Evolutionary conservation across 2,113 vertebrate genomes (phyloP).

Genomic region (Gasterosteus aculeatus): DNA sequence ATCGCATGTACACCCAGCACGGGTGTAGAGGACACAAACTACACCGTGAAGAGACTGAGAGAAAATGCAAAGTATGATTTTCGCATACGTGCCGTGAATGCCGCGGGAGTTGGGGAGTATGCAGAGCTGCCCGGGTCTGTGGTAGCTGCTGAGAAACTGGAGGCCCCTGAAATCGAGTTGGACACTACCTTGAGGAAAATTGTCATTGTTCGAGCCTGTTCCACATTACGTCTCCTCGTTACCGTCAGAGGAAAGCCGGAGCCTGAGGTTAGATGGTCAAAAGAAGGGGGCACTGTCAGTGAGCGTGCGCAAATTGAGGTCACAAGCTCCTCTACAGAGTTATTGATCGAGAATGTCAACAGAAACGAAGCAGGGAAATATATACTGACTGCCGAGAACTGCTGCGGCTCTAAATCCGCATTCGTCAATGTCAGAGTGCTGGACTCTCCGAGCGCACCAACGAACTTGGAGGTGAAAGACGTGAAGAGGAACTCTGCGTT

Average conservation of each 20-base stretch:
- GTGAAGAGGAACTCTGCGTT: slow-evolving; percentile 90
- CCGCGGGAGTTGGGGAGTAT: slow-evolving; percentile 91
- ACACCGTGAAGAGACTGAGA: slow-evolving; percentile 90
- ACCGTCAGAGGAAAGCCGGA: slow-evolving; percentile 94
- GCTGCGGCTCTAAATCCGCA: slow-evolving; percentile 91
- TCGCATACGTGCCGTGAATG: slow-evolving; percentile 91
- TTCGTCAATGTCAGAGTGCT: slow-evolving; percentile 96
- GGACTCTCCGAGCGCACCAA: slow-evolving; percentile 93
- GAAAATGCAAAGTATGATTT: slow-evolving; percentile 94
- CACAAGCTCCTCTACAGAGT: slow-evolving; percentile 90
- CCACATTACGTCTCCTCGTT: slow-evolving; percentile 90
- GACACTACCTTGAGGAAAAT: slow-evolving; percentile 93
- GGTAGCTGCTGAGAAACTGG: slow-evolving; percentile 87
- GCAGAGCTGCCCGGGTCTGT: slow-evolving; percentile 86
- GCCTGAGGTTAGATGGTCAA: slow-evolving; percentile 97
- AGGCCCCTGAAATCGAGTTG: slow-evolving; percentile 95
- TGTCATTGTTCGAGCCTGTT: slow-evolving; percentile 89
- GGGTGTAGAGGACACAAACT: slow-evolving; percentile 88
- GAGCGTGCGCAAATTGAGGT: slow-evolving; percentile 92
- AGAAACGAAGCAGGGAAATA: slow-evolving; percentile 96
- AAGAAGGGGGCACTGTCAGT: slow-evolving; percentile 87
- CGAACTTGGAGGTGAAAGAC: slow-evolving; percentile 89
- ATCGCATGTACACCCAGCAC: slow-evolving; percentile 87
- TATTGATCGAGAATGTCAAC: slow-evolving; percentile 95
- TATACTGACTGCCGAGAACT: slow-evolving; percentile 92